phyloP scores from a whole-genome alignment of 1,140 invertebrate species.

The Leptinotarsa lineolata region DNA sequence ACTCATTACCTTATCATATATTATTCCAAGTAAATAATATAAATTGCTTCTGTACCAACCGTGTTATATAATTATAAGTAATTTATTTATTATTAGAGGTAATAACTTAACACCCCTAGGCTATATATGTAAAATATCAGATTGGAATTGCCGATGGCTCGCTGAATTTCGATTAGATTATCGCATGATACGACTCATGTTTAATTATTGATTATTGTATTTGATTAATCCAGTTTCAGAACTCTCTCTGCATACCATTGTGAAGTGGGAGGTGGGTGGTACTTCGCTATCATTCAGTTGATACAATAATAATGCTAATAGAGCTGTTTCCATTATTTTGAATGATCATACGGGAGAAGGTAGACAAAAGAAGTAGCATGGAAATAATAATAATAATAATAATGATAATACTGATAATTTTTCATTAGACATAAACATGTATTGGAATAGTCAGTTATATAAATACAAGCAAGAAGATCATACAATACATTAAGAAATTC shows the following conservation, averaged over 20 bases:
- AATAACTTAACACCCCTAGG: not conserved
- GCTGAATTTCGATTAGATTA: not conserved
- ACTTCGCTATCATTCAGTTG: too few species aligned
- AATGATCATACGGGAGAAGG: too few species aligned
- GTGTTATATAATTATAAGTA: not conserved
- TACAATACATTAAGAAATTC: too few species aligned
- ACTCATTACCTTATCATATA: not conserved
- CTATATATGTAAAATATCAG: not conserved
- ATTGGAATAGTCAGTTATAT: too few species aligned
- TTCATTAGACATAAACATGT: too few species aligned
- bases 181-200: not conserved
- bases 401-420: too few species aligned
- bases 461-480: too few species aligned
- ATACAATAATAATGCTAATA: too few species aligned
- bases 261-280: too few species aligned
- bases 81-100: not conserved
- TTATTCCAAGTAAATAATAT: not conserved
- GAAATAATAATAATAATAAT: too few species aligned
- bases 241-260: not conserved
- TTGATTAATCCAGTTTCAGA: constrained; percentile 1
- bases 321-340: too few species aligned
- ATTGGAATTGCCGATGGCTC: not conserved
- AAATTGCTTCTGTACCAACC: not conserved
- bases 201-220: not conserved
- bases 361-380: too few species aligned